Base-by-base conservation (phyloP, 1,140 invertebrate species). In the Drosophila miranda region DNA sequence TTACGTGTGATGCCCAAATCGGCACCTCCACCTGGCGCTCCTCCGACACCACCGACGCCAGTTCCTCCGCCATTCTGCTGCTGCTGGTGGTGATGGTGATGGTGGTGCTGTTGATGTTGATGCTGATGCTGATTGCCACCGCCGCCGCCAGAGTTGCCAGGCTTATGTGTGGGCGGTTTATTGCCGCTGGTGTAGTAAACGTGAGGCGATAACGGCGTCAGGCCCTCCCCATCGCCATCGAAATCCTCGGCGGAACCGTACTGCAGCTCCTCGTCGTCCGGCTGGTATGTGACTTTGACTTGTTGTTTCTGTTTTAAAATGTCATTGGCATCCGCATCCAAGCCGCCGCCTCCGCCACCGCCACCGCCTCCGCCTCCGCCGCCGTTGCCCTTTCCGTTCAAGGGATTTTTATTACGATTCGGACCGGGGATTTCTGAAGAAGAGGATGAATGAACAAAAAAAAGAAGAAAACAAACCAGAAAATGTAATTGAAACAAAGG, bases 381-480 rank as follows among this genome's bases (percentile, higher is more conserved):
- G 52, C 63, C 70, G 34, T 42, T 73, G 46, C 75, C 82, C 66
- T 90, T 73, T 52, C 87, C 73, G 55, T 74, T 79, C 56, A 78
- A 61, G 30, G 80, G 75, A 74, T 71, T 89, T 89, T 90, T 89
- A 75, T 90, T 89, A 73, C 91, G 86, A 62, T 92, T 93, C 57
- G 92, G 92, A 50, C 92, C 92, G 41, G 92, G 92, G 62, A 93
- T 93, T 90, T 93, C 93, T 93, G 81, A 23, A 21, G 67, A 73
- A 64, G 89, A 67, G 16, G 87, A 70, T 57, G 63, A 67, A 75
- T 19, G 61, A 66, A 59, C 42, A 53, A 56, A 55, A 52, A 11
- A 21, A 62, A 62, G 1, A 58, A 68, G 67, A 57, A 61, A 68
- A 59, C 59, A 50, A 68, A 87, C 71, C 53, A 70, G 57, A 63